Base-by-base conservation (phyloP, 2,113 vertebrate genomes). In the Synchiropus splendidus region DNA sequence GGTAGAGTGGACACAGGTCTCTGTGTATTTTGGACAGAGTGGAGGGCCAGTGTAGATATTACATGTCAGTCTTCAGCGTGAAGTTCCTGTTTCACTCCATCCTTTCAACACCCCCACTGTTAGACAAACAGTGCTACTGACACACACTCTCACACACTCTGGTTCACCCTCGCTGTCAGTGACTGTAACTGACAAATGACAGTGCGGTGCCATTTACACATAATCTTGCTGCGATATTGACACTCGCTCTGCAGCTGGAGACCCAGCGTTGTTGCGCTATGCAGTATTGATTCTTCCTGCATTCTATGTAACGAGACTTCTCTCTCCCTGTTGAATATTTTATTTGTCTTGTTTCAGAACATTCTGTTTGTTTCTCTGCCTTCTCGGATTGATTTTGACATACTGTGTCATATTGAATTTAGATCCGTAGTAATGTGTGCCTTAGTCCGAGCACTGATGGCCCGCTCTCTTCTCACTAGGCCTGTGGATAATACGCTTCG, bases 61-160 rank as follows among this genome's bases (percentile, higher is more conserved):
- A 31, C 51, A 58, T 64, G 64, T 77, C 65, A 67, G 72, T 59
- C 70, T 74, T 48, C 75, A 74, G 77, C 67, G 64, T 72, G 67
- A 71, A 69, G 51, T 75, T 80, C 78, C 72, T 67, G 52, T 72
- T 77, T 35, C 45, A 42, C 48, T 70, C 47, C 40, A 43, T 74
- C 58, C 49, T 74, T 52, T 74, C 62, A 51, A 56, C 51, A 38
- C 56, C 58, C 62, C 56, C 60, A 71, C 71, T 72, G 64, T 51
- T 72, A 12, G 39, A 68, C 48, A 64, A 64, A 75, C 46, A 72
- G 53, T 16, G 51, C 64, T 58, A 39, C 58, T 21, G 41, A 48
- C 36, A 31, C 35, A 39, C 39, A 39, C 41, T 46, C 45, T 32
- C 35, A 45, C 45, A 39, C 27, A 46, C 39, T 47, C 17, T 27